Percentiles rank a stretch among this genome's conserved stretches.
Conservation (phyloP, 2,797 vertebrate genomes). For the Melanotaenia boesemani region DNA sequence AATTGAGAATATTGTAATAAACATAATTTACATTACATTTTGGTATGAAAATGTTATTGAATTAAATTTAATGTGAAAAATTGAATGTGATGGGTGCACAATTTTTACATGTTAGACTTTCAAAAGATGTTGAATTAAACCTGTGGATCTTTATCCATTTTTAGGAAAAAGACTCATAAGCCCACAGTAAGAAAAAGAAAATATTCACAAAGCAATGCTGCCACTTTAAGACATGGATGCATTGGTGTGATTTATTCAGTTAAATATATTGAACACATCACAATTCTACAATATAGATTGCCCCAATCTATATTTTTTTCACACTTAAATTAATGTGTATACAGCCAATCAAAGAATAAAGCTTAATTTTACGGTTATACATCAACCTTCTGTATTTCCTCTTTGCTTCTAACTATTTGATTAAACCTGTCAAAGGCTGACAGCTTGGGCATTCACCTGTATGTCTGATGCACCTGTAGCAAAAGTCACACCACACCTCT, state of each 20-base stretch:
- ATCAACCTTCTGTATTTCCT: not conserved
- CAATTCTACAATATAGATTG: too few relatives aligned
- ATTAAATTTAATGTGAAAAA: not conserved
- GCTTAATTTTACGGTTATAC: not conserved
- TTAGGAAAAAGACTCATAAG: not conserved
- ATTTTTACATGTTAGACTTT: not conserved
- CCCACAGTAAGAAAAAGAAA: too few relatives aligned
- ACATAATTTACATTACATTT: not conserved
- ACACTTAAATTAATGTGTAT: too few relatives aligned
- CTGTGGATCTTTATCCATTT: not conserved
- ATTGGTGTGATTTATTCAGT: not conserved
- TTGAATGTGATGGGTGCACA: not conserved
- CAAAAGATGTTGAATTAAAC: not conserved
- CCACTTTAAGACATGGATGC: not conserved
- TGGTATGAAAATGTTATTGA: not conserved
- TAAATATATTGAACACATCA: not conserved
- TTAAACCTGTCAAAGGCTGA: not conserved
- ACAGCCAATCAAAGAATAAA: not conserved
- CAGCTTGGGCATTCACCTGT: slow-evolving; percentile 28
- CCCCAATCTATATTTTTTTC: not conserved
- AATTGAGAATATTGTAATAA: not conserved
- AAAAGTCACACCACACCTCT: slow-evolving; percentile 53
- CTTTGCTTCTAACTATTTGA: not conserved
- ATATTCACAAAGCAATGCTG: not conserved
- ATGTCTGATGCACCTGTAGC: slow-evolving; percentile 77